Evolutionary conservation across 2,113 vertebrate genomes (phyloP), one percentile per base, ranked within the genome.

Genomic region (Verasper variegatus): DNA sequence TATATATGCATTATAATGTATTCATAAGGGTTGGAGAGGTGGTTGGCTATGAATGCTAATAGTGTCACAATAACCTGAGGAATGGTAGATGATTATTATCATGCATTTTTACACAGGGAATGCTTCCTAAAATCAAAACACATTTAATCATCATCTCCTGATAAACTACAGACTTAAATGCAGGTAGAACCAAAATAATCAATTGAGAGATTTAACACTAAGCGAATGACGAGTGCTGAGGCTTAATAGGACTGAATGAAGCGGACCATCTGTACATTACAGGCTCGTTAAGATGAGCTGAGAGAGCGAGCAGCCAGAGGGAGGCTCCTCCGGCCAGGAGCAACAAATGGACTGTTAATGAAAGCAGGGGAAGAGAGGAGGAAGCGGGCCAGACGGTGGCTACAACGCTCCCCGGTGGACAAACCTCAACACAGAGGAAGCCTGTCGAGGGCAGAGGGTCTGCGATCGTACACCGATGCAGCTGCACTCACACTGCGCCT

Each of bases 1-100:
- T 65, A 82, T 69, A 57, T 64, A 89, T 90, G 88, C 80, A 90
- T 88, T 83, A 74, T 71, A 60, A 88, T 84, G 77, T 76, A 82
- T 88, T 82, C 65, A 86, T 74, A 76, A 69, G 68, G 79, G 75
- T 79, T 78, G 54, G 67, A 35, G 63, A 68, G 76, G 78, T 80
- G 76, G 31, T 58, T 78, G 35, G 62, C 14, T 40, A 66, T 86
- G 78, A 81, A 89, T 78, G 73, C 26, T 76, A 52, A 81, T 26
- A 54, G 60, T 21, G 65, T 59, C 47, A 77, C 47, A 78, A 47
- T 58, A 82, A 57, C 73, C 55, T 52, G 54, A 15, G 60, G 68
- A 67, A 68, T 70, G 59, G 64, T 52, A 10, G 68, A 71, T 74
- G 56, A 68, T 15, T 24, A 47, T 35, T 1, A 72, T 71, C 69